Evolutionary conservation across 2,113 vertebrate species (phyloP).

Genomic region (Neoarius graeffei): DNA sequence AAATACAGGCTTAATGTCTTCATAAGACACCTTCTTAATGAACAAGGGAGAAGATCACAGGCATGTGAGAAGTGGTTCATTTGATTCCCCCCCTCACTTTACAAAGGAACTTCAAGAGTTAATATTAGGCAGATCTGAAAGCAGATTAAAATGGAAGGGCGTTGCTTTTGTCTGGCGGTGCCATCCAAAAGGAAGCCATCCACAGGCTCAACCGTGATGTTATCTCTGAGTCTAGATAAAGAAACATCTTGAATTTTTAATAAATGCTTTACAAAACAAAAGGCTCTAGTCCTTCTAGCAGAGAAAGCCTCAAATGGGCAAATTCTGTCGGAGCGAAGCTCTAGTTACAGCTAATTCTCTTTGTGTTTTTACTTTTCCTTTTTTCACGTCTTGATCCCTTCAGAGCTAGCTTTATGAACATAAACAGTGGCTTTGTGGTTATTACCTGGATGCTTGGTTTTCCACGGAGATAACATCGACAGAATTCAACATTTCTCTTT

Average conservation of each 20-base stretch:
- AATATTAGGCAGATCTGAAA: constrained; percentile 15
- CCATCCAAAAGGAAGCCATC: not conserved
- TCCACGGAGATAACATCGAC: constrained; percentile 37
- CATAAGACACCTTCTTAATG: constrained; percentile 56
- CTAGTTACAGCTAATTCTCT: constrained; percentile 42
- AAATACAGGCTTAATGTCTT: constrained; percentile 64
- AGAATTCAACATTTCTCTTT: constrained; percentile 20
- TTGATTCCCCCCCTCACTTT: not conserved
- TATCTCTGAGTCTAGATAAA: constrained; percentile 19
- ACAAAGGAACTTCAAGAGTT: constrained; percentile 17
- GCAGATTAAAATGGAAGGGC: not conserved
- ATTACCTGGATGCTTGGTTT: constrained; percentile 24
- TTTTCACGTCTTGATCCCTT: constrained; percentile 29
- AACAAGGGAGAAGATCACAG: constrained; percentile 32
- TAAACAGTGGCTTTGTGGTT: constrained; percentile 39
- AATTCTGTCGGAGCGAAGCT: constrained; percentile 24
- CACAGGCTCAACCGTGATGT: not conserved
- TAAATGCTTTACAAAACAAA: not conserved
- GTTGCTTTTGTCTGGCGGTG: not conserved
- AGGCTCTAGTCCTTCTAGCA: not conserved
- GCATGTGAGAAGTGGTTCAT: constrained; percentile 30
- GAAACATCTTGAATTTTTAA: constrained; percentile 27
- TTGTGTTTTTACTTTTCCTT: constrained; percentile 33
- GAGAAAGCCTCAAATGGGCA: constrained; percentile 29
- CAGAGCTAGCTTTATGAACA: constrained; percentile 43